These are phyloP conservation scores for Chiridota heheva DNA, from an alignment of 35 echinoderm and acorn worm genomes.

Conservation along the genomic window DNA sequence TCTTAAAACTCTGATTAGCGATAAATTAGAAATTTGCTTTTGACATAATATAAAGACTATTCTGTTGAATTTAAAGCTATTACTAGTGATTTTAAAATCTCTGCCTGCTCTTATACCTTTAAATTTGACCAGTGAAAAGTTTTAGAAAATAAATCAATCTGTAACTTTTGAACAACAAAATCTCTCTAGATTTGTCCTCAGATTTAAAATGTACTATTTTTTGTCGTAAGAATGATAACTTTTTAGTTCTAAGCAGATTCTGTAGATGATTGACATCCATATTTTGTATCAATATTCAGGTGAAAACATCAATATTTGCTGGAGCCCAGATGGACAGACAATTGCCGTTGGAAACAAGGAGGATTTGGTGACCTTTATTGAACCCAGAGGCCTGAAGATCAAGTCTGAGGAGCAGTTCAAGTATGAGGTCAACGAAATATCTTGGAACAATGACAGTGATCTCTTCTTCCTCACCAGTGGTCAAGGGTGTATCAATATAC, in stretches of 20 bases:
- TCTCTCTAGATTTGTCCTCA: too few species aligned
- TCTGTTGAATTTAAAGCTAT: too few species aligned
- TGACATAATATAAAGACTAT: too few species aligned
- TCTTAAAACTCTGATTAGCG: too few species aligned
- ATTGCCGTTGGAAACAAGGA: slow-evolving; percentile 99
- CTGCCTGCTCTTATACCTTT: too few species aligned
- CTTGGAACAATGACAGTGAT: slow-evolving; percentile 96
- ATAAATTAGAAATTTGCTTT: too few species aligned
- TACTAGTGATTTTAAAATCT: too few species aligned
- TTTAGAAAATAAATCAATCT: too few species aligned
- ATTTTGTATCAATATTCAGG: too few species aligned
- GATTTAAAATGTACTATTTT: too few species aligned
- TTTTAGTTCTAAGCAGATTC: neutral
- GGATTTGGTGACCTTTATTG: slow-evolving; percentile 94
- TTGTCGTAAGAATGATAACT: too few species aligned
- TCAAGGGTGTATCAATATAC: slow-evolving; percentile 91
- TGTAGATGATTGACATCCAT: slow-evolving; percentile 3
- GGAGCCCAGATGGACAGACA: slow-evolving; percentile 96
- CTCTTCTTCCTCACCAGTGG: slow-evolving; percentile 95
- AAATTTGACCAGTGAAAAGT: too few species aligned
- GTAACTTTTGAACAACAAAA: neutral
- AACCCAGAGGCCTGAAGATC: slow-evolving; percentile 58
- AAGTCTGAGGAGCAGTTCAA: slow-evolving; percentile 87
- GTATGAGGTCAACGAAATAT: slow-evolving; percentile 97
- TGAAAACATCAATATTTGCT: slow-evolving; percentile 99